Conservation (phyloP, 1,140 invertebrate genomes). For the Vanessa tameamea region DNA sequence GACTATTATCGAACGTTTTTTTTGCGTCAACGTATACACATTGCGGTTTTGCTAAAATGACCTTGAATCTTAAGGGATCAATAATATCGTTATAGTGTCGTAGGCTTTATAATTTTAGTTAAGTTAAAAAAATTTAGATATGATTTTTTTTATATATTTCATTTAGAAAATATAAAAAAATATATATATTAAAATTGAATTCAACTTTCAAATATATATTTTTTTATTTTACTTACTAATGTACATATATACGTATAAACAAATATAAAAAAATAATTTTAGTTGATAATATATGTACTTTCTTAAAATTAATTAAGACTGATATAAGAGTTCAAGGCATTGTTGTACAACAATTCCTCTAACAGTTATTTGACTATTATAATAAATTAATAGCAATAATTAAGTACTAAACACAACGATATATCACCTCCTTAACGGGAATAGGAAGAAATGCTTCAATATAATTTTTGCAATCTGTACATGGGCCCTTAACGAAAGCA, state of each 20-base stretch:
- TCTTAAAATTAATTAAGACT: not conserved
- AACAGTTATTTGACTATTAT: not conserved
- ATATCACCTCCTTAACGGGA: conserved; percentile 19
- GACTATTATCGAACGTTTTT: not conserved
- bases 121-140: too few species aligned
- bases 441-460: conserved; percentile 25
- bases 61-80: conserved; percentile 30
- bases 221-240: too few species aligned
- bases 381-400: conserved; percentile 1
- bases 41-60: conserved; percentile 20
- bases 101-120: too few species aligned
- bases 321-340: not conserved
- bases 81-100: not conserved
- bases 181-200: too few species aligned
- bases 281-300: too few species aligned
- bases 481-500: conserved; percentile 55
- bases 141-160: too few species aligned
- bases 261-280: too few species aligned
- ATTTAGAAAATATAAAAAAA: too few species aligned
- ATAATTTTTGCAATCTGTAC: conserved; percentile 36
- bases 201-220: too few species aligned
- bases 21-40: not conserved
- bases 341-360: not conserved
- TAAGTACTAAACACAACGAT: not conserved
- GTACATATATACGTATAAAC: too few species aligned